Evolutionary conservation across 2,113 vertebrate species (phyloP).

Genomic region (Octodon degus): DNA sequence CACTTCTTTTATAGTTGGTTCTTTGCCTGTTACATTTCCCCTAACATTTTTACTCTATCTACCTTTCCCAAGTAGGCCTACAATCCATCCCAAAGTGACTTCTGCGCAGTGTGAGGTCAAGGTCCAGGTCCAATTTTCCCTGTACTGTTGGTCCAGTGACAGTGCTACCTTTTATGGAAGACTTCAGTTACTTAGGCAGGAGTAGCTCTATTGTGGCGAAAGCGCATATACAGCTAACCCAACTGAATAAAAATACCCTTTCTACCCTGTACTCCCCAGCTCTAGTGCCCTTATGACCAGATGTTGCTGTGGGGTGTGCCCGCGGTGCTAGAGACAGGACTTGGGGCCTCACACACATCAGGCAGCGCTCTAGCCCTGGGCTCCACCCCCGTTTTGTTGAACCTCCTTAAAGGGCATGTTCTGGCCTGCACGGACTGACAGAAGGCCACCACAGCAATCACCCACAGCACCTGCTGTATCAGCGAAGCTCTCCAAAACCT

Average conservation of each 20-base stretch:
- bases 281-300: background rate
- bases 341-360: background rate
- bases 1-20: background rate
- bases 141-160: background rate
- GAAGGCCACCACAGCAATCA: background rate
- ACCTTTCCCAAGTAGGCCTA: background rate
- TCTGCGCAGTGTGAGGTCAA: background rate
- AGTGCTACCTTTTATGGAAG: background rate
- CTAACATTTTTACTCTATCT: background rate
- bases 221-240: background rate
- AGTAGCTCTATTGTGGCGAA: background rate
- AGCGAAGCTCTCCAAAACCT: background rate
- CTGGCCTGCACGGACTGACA: background rate
- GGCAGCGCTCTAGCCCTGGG: background rate
- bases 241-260: background rate
- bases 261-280: background rate
- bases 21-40: background rate
- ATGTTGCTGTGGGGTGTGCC: background rate
- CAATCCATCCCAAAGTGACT: background rate
- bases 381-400: background rate
- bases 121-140: background rate
- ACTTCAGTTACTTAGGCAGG: background rate
- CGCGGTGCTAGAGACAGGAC: background rate
- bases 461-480: background rate
- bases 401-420: background rate